A percentile compares a stretch with the other conserved stretches of the same genome.
phyloP scores from a whole-genome alignment of 2,797 vertebrate genomes.

The Gobio occitaniae region DNA sequence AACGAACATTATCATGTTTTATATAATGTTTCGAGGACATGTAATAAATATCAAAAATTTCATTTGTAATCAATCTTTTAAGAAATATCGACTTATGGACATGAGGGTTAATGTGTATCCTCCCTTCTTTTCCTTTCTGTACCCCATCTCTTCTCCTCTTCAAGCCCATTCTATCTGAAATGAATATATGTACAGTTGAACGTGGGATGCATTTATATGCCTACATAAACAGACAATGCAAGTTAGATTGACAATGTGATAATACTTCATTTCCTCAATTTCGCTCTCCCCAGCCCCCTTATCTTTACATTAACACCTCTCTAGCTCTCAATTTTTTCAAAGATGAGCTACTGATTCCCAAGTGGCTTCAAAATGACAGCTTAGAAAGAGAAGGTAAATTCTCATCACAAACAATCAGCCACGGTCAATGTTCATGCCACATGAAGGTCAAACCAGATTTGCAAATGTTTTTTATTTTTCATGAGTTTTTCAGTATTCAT shows the following conservation, averaged over 20 bases:
- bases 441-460: conserved; percentile 57
- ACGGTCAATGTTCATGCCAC: conserved; percentile 54
- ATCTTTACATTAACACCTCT: conserved; percentile 72
- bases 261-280: conserved; percentile 42
- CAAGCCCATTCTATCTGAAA: not conserved
- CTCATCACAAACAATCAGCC: conserved; percentile 74
- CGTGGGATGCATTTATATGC: conserved; percentile 32
- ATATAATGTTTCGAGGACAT: not conserved
- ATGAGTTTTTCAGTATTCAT: not conserved
- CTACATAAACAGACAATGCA: conserved; percentile 3
- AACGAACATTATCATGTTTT: not conserved
- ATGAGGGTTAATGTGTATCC: not conserved
- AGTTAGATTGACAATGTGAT: conserved; percentile 34
- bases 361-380: conserved; percentile 59
- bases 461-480: not conserved
- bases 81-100: not conserved
- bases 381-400: conserved; percentile 59
- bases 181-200: conserved; percentile 11
- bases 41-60: not conserved
- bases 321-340: conserved; percentile 63
- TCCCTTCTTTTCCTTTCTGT: not conserved
- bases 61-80: not conserved
- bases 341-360: conserved; percentile 66
- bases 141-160: not conserved
- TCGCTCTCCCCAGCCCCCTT: conserved; percentile 51